Conservation (phyloP, 1,140 invertebrate species). For the Ephestia elutella region DNA sequence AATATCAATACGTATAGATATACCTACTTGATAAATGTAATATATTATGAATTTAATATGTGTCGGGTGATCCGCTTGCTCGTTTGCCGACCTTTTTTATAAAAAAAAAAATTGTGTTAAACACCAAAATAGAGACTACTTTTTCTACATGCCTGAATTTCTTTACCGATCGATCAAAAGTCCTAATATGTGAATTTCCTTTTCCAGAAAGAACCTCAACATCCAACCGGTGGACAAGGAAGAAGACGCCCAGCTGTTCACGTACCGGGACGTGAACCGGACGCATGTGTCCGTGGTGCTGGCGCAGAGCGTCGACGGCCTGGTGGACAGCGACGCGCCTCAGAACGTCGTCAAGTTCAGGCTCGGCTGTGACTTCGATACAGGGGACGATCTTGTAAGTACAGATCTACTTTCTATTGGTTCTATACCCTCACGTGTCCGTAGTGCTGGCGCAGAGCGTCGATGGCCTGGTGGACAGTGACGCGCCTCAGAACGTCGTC, state of each 20-base stretch:
- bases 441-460: conserved; percentile 52
- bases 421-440: no score
- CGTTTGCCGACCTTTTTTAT: no score
- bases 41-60: no score
- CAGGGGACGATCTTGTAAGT: conserved; percentile 77
- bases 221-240: conserved; percentile 83
- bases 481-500: conserved; percentile 85
- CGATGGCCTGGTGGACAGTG: conserved; percentile 86
- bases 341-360: conserved; percentile 89
- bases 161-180: no score
- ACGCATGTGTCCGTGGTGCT: conserved; percentile 84
- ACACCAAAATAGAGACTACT: no score
- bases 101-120: no score
- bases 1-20: no score
- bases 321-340: conserved; percentile 86
- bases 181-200: no score
- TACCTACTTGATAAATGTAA: no score
- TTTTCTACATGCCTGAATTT: no score
- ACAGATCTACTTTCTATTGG: no score
- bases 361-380: conserved; percentile 77
- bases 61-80: no score
- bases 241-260: conserved; percentile 83
- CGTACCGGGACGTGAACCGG: conserved; percentile 80
- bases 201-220: conserved; percentile 76
- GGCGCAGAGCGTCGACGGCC: conserved; percentile 82